These are phyloP conservation scores for Cepaea hortensis DNA, from an alignment of 2,888 invertebrate species.

Conservation along the genomic window DNA sequence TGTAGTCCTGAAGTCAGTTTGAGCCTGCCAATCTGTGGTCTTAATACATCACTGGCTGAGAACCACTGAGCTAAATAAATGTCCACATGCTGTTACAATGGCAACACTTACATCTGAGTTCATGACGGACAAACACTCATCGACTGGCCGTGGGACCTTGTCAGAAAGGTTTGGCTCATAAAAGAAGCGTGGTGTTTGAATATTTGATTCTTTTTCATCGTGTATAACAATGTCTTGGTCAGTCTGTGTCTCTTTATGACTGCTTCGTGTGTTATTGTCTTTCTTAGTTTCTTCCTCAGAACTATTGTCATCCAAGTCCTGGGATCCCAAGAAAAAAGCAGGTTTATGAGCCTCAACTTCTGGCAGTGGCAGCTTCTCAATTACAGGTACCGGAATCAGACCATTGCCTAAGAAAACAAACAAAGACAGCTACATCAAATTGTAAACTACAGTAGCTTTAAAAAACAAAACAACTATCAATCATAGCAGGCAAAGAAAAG, in stretches of 20 bases:
- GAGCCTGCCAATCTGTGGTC: too few species aligned
- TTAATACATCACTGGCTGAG: too few species aligned
- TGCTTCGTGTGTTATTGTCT: slow-evolving; percentile 52
- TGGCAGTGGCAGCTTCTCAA: background rate
- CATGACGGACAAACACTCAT: slow-evolving; percentile 69
- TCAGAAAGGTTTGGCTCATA: slow-evolving; percentile 42
- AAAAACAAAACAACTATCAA: too few species aligned
- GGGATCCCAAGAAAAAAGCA: slow-evolving; percentile 52
- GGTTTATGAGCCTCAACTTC: slow-evolving; percentile 25
- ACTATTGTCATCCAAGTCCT: slow-evolving; percentile 75
- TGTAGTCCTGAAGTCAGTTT: too few species aligned
- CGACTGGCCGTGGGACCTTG: slow-evolving; percentile 57
- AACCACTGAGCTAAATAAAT: background rate
- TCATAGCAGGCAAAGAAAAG: too few species aligned
- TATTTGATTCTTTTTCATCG: too few species aligned
- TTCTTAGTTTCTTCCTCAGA: slow-evolving; percentile 53
- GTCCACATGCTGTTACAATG: background rate
- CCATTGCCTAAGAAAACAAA: slow-evolving; percentile 22
- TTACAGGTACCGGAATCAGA: background rate
- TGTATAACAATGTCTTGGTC: slow-evolving; percentile 32
- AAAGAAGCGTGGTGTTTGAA: background rate
- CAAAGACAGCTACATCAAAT: background rate
- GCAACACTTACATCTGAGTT: slow-evolving; percentile 70
- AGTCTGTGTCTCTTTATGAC: slow-evolving; percentile 80
- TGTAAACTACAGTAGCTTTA: background rate